These are phyloP conservation scores for Coelopa pilipes DNA, from an alignment of 2,888 invertebrate genomes.

Conservation along the genomic window DNA sequence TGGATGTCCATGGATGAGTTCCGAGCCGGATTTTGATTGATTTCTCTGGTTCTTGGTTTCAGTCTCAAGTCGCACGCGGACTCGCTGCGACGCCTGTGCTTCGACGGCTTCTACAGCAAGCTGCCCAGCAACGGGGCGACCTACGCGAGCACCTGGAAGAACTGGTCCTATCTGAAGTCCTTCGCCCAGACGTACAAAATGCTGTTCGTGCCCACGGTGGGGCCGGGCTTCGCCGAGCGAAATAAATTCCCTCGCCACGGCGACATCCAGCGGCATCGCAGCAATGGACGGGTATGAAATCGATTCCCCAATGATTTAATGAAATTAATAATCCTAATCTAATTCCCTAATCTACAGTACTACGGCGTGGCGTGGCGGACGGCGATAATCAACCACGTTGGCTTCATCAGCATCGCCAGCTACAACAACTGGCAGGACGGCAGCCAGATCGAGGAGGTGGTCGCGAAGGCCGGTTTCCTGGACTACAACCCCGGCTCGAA, in stretches of 20 bases:
- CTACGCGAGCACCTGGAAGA: slow-evolving; percentile 74
- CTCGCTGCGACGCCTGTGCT: slow-evolving; percentile 69
- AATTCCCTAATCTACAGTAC: slow-evolving; percentile 63
- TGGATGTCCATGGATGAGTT: background rate
- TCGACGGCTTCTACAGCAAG: slow-evolving; percentile 75
- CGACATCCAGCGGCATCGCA: slow-evolving; percentile 63
- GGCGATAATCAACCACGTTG: slow-evolving; percentile 70
- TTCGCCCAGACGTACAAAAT: slow-evolving; percentile 72
- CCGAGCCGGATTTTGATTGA: background rate
- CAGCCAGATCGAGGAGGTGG: slow-evolving; percentile 77
- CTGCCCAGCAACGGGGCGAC: slow-evolving; percentile 75
- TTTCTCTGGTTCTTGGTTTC: background rate
- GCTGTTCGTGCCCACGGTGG: slow-evolving; percentile 76
- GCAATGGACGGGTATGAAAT: slow-evolving; percentile 63
- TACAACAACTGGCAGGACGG: slow-evolving; percentile 83
- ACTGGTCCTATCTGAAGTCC: slow-evolving; percentile 70
- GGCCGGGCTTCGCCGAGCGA: slow-evolving; percentile 77
- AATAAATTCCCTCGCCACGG: slow-evolving; percentile 67
- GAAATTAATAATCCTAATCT: background rate
- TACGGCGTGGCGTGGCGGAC: slow-evolving; percentile 74
- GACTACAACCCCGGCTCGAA: slow-evolving; percentile 74
- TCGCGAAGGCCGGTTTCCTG: slow-evolving; percentile 61
- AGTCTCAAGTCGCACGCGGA: slow-evolving; percentile 68
- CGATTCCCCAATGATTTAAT: background rate
- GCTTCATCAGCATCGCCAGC: slow-evolving; percentile 74